Conservation (phyloP, 2,888 invertebrate genomes). For the Melinaea menophilus region DNA sequence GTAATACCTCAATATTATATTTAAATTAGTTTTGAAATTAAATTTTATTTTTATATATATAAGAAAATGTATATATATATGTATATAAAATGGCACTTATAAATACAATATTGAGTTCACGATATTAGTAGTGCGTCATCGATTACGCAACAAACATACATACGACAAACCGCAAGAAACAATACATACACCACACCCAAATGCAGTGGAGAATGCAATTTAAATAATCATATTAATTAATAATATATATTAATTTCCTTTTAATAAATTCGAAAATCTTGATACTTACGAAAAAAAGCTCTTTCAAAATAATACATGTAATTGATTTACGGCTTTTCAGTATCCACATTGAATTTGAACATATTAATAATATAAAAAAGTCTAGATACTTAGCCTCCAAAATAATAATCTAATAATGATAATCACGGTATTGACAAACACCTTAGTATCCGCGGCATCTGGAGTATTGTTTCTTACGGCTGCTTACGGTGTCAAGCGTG, state of each 20-base stretch:
- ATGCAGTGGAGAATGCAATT: slow-evolving; percentile 38
- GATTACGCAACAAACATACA: slow-evolving; percentile 1
- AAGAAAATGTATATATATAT: too few species aligned
- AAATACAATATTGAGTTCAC: too few species aligned
- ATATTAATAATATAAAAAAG: not conserved
- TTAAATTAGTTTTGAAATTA: too few species aligned
- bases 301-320: too few species aligned
- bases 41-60: too few species aligned
- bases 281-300: too few species aligned
- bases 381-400: slow-evolving; percentile 12
- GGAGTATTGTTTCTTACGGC: slow-evolving; percentile 57
- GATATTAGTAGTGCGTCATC: not conserved
- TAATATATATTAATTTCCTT: not conserved
- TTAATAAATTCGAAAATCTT: too few species aligned
- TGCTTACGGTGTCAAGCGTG: slow-evolving; percentile 35
- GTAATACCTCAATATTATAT: not conserved
- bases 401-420: slow-evolving; percentile 11
- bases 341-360: not conserved
- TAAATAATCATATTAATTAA: not conserved
- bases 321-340: too few species aligned
- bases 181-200: slow-evolving; percentile 41
- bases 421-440: slow-evolving; percentile 47
- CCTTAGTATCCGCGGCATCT: slow-evolving; percentile 49
- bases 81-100: too few species aligned
- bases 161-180: slow-evolving; percentile 47